Evolutionary conservation across 2,113 vertebrate genomes (phyloP).

Genomic region (Solea senegalensis): DNA sequence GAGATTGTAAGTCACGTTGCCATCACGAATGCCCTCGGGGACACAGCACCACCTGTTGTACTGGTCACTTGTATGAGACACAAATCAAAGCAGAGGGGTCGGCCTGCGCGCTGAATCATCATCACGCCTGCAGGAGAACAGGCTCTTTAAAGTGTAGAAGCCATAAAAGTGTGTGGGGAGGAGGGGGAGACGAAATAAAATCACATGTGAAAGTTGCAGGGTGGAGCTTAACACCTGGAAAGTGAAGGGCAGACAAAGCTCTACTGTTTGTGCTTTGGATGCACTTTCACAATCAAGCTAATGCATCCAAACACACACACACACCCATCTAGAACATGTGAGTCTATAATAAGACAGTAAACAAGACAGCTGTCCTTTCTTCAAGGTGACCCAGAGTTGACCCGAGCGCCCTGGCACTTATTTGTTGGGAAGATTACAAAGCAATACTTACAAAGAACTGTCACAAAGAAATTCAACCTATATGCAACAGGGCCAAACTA

Average conservation of each 20-base stretch:
- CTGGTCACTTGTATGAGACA: constrained; percentile 28
- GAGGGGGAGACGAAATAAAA: constrained; percentile 1
- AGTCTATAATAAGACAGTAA: constrained; percentile 27
- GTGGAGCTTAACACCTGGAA: constrained; percentile 28
- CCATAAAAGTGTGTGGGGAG: constrained; percentile 11
- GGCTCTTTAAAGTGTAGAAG: constrained; percentile 21
- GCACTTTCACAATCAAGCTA: constrained; percentile 17
- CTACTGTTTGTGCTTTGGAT: constrained; percentile 10
- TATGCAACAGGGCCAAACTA: too few species aligned
- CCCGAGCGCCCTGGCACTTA: constrained; percentile 1
- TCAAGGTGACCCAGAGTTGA: constrained; percentile 37
- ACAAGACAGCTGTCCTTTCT: constrained; percentile 39
- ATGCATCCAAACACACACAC: constrained; percentile 1
- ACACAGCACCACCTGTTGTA: constrained; percentile 54
- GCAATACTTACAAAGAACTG: too few species aligned
- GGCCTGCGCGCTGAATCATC: constrained; percentile 10
- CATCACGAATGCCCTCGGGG: constrained; percentile 33
- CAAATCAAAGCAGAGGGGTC: constrained; percentile 11
- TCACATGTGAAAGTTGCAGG: constrained; percentile 29
- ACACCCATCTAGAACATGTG: constrained; percentile 4
- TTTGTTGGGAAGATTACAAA: constrained; percentile 27
- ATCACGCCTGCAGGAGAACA: constrained; percentile 7
- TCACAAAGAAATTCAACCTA: too few species aligned
- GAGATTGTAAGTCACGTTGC: constrained; percentile 34
- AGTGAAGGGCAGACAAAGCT: constrained; percentile 6